These are phyloP conservation scores for Ceratina australensis DNA, from an alignment of 1,140 invertebrate genomes.

Conservation along the genomic window DNA sequence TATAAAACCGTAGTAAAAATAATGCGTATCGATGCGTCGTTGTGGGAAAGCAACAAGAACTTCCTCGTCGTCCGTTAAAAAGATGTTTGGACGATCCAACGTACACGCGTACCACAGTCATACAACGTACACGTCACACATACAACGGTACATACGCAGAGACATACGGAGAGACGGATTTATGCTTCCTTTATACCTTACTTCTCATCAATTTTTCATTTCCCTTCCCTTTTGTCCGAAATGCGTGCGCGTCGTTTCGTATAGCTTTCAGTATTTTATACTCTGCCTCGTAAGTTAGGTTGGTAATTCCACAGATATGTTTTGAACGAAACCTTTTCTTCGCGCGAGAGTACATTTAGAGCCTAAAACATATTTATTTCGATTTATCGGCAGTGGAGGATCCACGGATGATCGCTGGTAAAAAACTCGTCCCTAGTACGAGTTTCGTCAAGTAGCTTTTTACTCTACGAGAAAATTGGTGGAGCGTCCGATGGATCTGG, in stretches of 20 bases:
- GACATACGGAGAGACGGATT: conserved; percentile 32
- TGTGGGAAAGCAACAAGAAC: conserved; percentile 35
- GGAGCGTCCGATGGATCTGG: background rate
- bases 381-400: conserved; percentile 10
- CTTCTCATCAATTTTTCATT: too few relatives aligned
- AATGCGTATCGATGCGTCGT: conserved; percentile 35
- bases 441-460: background rate
- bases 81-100: conserved; percentile 47
- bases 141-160: background rate
- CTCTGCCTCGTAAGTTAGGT: too few relatives aligned
- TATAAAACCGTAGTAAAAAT: conserved; percentile 56
- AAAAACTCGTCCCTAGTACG: too few relatives aligned
- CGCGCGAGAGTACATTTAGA: conserved; percentile 59
- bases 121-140: background rate
- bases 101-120: conserved; percentile 12
- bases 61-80: conserved; percentile 4
- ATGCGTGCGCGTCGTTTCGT: background rate
- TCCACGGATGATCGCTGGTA: background rate
- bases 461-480: too few relatives aligned
- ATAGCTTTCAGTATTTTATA: background rate
- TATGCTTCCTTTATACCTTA: conserved; percentile 1
- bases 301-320: conserved; percentile 35
- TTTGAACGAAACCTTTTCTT: conserved; percentile 20
- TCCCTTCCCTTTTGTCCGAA: too few relatives aligned
- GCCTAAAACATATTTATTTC: conserved; percentile 47